phyloP scores from a whole-genome alignment of 2,113 vertebrate species.

The Calyptommatus sinebrachiatus region DNA sequence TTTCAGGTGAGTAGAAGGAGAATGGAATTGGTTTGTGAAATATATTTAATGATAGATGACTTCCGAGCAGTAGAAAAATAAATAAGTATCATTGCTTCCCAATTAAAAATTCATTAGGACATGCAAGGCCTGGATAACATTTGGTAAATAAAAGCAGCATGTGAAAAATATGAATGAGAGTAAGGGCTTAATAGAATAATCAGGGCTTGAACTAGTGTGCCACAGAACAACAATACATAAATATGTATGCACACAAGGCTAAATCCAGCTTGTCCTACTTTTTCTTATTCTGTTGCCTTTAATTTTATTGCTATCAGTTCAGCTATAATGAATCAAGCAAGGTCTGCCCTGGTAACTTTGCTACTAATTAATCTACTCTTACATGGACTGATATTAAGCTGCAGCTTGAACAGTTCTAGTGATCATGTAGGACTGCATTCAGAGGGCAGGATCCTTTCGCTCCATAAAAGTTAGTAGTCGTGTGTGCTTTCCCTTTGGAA shows the following conservation, averaged over 20 bases:
- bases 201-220: constrained; percentile 48
- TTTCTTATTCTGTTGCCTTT: constrained; percentile 43
- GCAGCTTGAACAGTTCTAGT: background rate
- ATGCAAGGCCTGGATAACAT: constrained; percentile 56
- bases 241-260: constrained; percentile 43
- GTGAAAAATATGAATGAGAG: constrained; percentile 64
- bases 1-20: constrained; percentile 36
- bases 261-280: constrained; percentile 36
- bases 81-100: constrained; percentile 36
- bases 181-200: constrained; percentile 61
- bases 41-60: constrained; percentile 49
- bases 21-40: constrained; percentile 52
- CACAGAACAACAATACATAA: constrained; percentile 60
- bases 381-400: background rate
- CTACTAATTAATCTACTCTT: constrained; percentile 25
- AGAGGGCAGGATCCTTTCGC: background rate
- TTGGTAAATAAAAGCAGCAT: constrained; percentile 64
- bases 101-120: constrained; percentile 70
- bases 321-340: constrained; percentile 41
- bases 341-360: constrained; percentile 23
- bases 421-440: background rate
- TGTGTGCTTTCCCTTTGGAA: background rate
- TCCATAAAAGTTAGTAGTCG: background rate
- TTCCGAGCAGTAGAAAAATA: constrained; percentile 44
- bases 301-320: constrained; percentile 37